Base-by-base conservation (phyloP, 1,140 invertebrate genomes). In the Monomorium pharaonis region DNA sequence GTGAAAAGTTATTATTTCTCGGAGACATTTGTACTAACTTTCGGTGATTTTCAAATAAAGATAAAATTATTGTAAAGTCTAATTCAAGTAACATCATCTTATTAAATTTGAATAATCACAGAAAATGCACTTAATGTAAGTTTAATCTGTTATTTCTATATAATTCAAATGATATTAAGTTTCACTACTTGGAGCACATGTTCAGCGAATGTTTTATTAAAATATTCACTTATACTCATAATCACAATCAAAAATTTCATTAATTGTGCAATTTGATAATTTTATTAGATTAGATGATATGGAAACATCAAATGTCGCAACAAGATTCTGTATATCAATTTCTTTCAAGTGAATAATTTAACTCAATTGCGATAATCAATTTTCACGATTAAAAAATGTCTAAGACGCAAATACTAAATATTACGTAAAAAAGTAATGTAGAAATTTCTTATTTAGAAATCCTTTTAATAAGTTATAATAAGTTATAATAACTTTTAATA, bases 161-260 rank as follows among this genome's bases (percentile, higher is more conserved):
- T 33, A 30, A 16, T 33, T 54, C 24, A 44, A 21, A 12, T 30
- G 18, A 72, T 84, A 51, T 18, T 47, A 60, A 83, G 51, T 83
- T n/a, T 24, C 12, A 44, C 0, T 27, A 7, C 16, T 67, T 69
- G 16, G 9, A 21, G 62, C 80, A 78, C 69, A 56, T 67, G 37
- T 47, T 60, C 21, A 54, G 9, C 60, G 30, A 21, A 60, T 60
- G 14, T 72, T 86, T 9, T 3, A 30, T 21, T 78, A 21, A 81
- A 70, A 72, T 70, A 72, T 44, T 81, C 51, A 81, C 6, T 37
- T 37, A 18, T 30, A 81, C 58, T 70, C n/a, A 5, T n/a, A 80
- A 49, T 27, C 6, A n/a, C n/a, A 7, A 81, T 56, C 72, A 49
- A 10, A 81, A 81, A 70, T 58, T 81, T 70, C 6, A 70, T 58